Conservation (phyloP, 2,113 vertebrate species). For the Shinisaurus crocodilurus region DNA sequence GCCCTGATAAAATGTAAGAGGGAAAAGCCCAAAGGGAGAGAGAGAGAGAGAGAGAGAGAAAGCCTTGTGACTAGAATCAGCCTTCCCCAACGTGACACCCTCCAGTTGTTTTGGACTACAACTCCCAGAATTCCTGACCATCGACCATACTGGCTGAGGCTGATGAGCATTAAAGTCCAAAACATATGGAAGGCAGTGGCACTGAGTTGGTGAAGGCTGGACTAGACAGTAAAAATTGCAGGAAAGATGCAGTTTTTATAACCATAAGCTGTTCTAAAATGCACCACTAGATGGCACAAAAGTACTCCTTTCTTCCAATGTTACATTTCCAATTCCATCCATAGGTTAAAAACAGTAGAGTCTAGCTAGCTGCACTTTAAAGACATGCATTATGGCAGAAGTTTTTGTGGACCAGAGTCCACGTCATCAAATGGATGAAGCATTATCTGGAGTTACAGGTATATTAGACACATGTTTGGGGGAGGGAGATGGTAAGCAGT, state of each 20-base stretch:
- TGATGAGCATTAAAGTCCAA: too few relatives aligned
- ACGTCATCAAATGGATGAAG: neutral
- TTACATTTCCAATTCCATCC: too few relatives aligned
- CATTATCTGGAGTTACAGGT: neutral
- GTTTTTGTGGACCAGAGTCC: neutral
- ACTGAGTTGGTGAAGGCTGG: too few relatives aligned
- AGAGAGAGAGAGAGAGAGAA: too few relatives aligned
- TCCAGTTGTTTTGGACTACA: too few relatives aligned
- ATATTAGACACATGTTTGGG: neutral
- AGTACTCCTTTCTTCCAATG: conserved; percentile 50
- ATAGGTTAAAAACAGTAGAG: neutral
- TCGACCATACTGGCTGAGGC: too few relatives aligned
- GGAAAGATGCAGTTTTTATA: neutral
- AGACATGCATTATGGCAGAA: neutral
- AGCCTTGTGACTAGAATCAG: neutral
- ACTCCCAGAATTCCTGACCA: too few relatives aligned
- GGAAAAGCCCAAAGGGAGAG: neutral
- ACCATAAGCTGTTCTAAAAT: conserved; percentile 4
- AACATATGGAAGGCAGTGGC: too few relatives aligned
- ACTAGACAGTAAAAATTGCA: accelerated
- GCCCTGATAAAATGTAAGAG: neutral
- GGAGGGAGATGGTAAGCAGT: too few relatives aligned
- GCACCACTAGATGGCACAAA: conserved; percentile 75
- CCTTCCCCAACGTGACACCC: too few relatives aligned
- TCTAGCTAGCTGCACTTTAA: neutral